Evolutionary conservation across 2,113 vertebrate species (phyloP).

Genomic region (Pollimyrus isidori): DNA sequence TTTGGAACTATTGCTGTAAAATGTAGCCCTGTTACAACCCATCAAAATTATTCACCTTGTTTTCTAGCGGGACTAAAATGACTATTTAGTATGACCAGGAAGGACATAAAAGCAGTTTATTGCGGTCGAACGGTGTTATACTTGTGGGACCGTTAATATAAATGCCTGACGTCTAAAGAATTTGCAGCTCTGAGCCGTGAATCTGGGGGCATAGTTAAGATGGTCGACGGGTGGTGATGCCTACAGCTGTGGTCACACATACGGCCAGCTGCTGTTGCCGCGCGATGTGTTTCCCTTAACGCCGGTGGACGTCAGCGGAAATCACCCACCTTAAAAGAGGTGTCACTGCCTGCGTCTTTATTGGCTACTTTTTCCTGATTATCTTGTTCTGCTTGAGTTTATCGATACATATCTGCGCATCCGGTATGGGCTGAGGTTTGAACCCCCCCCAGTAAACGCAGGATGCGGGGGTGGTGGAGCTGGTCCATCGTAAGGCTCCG

Average conservation of each 20-base stretch:
- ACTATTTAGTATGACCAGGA: neutral
- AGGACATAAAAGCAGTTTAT: neutral
- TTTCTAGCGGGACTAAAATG: neutral
- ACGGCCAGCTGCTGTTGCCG: neutral
- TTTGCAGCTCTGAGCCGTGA: neutral
- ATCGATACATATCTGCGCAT: neutral
- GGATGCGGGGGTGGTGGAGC: neutral
- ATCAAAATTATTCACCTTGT: neutral
- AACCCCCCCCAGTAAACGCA: neutral
- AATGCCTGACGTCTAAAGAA: neutral
- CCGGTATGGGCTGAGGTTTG: neutral
- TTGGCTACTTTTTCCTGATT: neutral
- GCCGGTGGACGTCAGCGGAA: neutral
- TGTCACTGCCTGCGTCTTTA: neutral
- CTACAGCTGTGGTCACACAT: neutral
- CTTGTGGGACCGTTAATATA: neutral
- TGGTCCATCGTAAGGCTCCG: neutral
- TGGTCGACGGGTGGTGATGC: neutral
- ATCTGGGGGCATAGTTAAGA: neutral
- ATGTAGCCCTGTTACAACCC: neutral
- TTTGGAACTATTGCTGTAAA: neutral
- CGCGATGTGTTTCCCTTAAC: neutral
- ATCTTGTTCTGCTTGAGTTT: neutral
- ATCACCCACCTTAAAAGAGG: neutral
- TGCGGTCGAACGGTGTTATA: neutral